These are phyloP conservation scores for Drosophila repleta DNA, from an alignment of 1,140 invertebrate species.

Conservation along the genomic window DNA sequence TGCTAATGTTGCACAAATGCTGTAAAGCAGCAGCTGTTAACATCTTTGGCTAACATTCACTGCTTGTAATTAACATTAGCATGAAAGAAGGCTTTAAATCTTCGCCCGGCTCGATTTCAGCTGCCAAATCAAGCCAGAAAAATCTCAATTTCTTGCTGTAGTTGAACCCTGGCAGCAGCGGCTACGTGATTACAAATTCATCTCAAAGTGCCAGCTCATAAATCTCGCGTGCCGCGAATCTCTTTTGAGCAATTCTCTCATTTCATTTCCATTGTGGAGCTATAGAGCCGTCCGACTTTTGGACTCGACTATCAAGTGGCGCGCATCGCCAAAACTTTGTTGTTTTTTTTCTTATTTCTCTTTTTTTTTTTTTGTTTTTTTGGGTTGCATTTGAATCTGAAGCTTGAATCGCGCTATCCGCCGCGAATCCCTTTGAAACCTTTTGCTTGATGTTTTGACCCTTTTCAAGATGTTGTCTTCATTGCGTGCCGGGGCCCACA, in stretches of 20 bases:
- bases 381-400: slow-evolving; percentile 54
- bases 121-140: slow-evolving; percentile 22
- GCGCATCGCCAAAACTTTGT: slow-evolving; percentile 45
- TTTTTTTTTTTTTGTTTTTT: too few species aligned
- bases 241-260: slow-evolving; percentile 43
- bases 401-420: slow-evolving; percentile 32
- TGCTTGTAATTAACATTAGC: not conserved
- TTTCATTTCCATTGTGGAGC: slow-evolving; percentile 50
- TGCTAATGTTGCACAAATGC: too few species aligned
- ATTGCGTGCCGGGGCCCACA: slow-evolving; percentile 63
- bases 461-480: slow-evolving; percentile 82
- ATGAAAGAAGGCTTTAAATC: not conserved
- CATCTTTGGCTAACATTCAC: not conserved
- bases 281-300: slow-evolving; percentile 53
- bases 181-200: slow-evolving; percentile 27
- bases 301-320: slow-evolving; percentile 57
- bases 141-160: slow-evolving; percentile 26
- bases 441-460: slow-evolving; percentile 74
- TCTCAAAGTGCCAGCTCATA: slow-evolving; percentile 70
- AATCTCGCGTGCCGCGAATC: slow-evolving; percentile 75
- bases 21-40: not conserved
- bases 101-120: slow-evolving; percentile 5
- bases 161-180: slow-evolving; percentile 15
- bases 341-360: too few species aligned
- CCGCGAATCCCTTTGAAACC: slow-evolving; percentile 44